Percentiles rank a stretch among this genome's conserved stretches.
phyloP scores from a whole-genome alignment of 2,888 invertebrate species.

The Ametastegia equiseti region DNA sequence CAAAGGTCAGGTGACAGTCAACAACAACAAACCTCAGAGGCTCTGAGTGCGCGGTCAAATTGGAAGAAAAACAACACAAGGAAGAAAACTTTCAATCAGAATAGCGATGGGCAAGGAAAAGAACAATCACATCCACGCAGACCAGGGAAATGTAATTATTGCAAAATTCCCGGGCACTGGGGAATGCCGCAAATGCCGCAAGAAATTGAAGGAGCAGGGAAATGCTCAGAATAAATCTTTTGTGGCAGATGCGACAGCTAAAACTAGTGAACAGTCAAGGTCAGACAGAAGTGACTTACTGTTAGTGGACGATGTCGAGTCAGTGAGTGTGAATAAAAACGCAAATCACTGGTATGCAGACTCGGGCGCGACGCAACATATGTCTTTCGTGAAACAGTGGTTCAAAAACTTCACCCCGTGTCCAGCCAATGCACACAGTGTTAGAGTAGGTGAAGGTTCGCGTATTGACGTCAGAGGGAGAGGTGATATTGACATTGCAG shows the following conservation, averaged over 20 bases:
- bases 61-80: slow-evolving; percentile 15
- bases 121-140: not conserved
- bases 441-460: slow-evolving; percentile 24
- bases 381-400: slow-evolving; percentile 29
- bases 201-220: slow-evolving; percentile 26
- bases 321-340: slow-evolving; percentile 3
- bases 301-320: not conserved
- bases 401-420: slow-evolving; percentile 21
- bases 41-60: slow-evolving; percentile 6
- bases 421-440: not conserved
- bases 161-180: slow-evolving; percentile 26
- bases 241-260: not conserved
- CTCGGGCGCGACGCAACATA: not conserved
- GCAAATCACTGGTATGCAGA: not conserved
- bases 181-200: not conserved
- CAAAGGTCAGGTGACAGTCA: not conserved
- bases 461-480: slow-evolving; percentile 33
- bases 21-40: slow-evolving; percentile 33
- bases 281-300: slow-evolving; percentile 16
- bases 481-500: slow-evolving; percentile 32
- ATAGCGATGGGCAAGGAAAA: not conserved
- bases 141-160: slow-evolving; percentile 19
- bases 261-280: not conserved
- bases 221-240: slow-evolving; percentile 16
- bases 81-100: not conserved